Conservation (phyloP, 2,888 invertebrate species). For the Laspeyria flexula region DNA sequence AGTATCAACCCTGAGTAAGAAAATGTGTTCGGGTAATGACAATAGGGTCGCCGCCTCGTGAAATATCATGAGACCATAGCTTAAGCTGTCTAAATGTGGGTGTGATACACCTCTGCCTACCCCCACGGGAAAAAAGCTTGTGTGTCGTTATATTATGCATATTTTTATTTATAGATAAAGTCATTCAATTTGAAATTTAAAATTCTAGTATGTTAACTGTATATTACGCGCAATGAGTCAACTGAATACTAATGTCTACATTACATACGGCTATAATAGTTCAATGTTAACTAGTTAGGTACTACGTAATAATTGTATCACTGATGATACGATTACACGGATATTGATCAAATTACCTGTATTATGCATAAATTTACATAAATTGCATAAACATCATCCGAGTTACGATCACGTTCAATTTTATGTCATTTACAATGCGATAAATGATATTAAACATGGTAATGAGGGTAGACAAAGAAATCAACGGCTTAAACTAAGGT, state of each 20-base stretch:
- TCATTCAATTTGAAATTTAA: too few species aligned
- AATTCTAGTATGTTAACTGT: too few species aligned
- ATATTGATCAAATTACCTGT: slow-evolving; percentile 29
- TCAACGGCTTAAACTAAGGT: neutral
- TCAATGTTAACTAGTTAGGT: neutral
- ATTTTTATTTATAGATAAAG: too few species aligned
- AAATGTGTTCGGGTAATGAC: too few species aligned
- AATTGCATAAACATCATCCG: slow-evolving; percentile 5
- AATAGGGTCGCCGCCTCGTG: too few species aligned
- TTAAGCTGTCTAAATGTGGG: too few species aligned
- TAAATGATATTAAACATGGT: slow-evolving; percentile 20
- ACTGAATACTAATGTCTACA: neutral
- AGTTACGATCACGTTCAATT: slow-evolving; percentile 8
- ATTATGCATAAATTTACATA: slow-evolving; percentile 13
- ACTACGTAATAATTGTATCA: slow-evolving; percentile 35
- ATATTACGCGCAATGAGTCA: too few species aligned
- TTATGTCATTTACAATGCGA: slow-evolving; percentile 19
- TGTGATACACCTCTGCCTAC: too few species aligned
- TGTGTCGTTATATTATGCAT: too few species aligned
- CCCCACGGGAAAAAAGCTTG: too few species aligned
- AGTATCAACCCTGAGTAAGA: too few species aligned
- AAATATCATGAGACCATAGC: too few species aligned
- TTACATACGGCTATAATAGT: neutral
- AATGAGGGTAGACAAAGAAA: slow-evolving; percentile 31
- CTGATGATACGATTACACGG: slow-evolving; percentile 32